Base-by-base conservation (phyloP, 1,140 invertebrate genomes). In the Dufourea novaeangliae region DNA sequence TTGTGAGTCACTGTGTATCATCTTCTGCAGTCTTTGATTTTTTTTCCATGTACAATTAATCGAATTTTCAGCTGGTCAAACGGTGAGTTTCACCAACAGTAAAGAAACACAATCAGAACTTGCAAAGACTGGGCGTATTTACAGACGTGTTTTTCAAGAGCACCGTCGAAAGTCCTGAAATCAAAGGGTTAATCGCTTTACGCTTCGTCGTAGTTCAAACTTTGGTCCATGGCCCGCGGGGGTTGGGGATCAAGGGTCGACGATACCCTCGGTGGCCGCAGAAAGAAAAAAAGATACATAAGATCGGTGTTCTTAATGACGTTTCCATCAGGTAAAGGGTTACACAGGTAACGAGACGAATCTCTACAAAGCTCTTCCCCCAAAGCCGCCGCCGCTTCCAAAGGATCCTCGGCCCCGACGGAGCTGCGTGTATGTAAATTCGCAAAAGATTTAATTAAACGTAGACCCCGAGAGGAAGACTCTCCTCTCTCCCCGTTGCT, bases 361-460 rank as follows among this genome's bases (percentile, higher is more conserved):
- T 91, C 90, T 88, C 89, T 83, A 88, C 88, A 88, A 90, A 88
- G 88, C 86, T 86, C 87, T 84, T 56, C 25, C 78, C 67, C 78
- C 82, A 73, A 74, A 77, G 79, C 75, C 80, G 82, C 69, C 76
- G 46, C 14, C 54, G 73, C 83, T 86, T 82, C 87, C 83, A 87
- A 89, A 90, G 88, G 88, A 89, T 90, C 86, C 83, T 83, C 63
- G 57, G 11, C 73, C 82, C 74, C 82, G 74, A 72, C 79, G 84
- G 71, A 86, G 77, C 34, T 17, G 84, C 82, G 79, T 88, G 83
- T 87, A 92, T 91, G 91, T 87, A 91, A 92, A 91, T 92, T 91
- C 87, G 83, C 84, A 86, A 90, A 91, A 90, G 90, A 92, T 92
- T 92, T 91, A 92, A 92, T 92, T 92, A 92, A 92, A 90, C 88